Percentiles rank a stretch among this genome's conserved stretches.
phyloP scores from a whole-genome alignment of 92 coral and sea anemone genomes.

The Porites lobata region DNA sequence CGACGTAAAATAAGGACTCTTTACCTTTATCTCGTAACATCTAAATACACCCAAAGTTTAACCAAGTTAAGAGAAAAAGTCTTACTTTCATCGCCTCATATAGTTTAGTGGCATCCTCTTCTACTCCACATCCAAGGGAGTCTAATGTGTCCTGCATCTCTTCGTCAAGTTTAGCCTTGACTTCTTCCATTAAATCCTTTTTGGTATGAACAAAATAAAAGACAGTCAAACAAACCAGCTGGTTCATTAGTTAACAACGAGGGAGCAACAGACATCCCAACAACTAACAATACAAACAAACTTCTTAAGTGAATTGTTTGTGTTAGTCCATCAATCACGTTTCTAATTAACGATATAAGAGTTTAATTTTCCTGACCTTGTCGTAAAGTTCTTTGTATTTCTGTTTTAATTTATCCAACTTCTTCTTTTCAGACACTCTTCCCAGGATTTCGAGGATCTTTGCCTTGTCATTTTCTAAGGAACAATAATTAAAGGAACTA shows the following conservation, averaged over 20 bases:
- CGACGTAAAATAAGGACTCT: too few relatives aligned
- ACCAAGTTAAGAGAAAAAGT: not conserved
- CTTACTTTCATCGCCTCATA: conserved; percentile 88
- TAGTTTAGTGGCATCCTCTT: conserved; percentile 79
- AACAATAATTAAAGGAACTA: not conserved
- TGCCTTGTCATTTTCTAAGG: conserved; percentile 78
- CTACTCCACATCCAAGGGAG: conserved; percentile 77
- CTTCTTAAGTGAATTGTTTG: too few relatives aligned
- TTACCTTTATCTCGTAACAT: too few relatives aligned
- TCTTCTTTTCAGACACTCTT: conserved; percentile 83
- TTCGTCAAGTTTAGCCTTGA: conserved; percentile 81
- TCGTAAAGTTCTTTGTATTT: conserved; percentile 83
- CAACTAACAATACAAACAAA: too few relatives aligned
- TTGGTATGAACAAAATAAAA: not conserved
- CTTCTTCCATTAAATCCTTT: conserved; percentile 90
- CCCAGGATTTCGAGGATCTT: conserved; percentile 83
- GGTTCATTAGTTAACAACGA: too few relatives aligned
- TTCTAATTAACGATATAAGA: too few relatives aligned
- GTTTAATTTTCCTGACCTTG: conserved; percentile 55
- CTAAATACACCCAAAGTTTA: too few relatives aligned
- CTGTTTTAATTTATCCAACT: conserved; percentile 64
- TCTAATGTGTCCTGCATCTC: conserved; percentile 76
- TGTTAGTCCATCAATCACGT: too few relatives aligned
- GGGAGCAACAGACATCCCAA: too few relatives aligned
- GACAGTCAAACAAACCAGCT: not conserved